Base-by-base conservation (phyloP, 2,113 vertebrate genomes). In the Ictidomys tridecemlineatus region DNA sequence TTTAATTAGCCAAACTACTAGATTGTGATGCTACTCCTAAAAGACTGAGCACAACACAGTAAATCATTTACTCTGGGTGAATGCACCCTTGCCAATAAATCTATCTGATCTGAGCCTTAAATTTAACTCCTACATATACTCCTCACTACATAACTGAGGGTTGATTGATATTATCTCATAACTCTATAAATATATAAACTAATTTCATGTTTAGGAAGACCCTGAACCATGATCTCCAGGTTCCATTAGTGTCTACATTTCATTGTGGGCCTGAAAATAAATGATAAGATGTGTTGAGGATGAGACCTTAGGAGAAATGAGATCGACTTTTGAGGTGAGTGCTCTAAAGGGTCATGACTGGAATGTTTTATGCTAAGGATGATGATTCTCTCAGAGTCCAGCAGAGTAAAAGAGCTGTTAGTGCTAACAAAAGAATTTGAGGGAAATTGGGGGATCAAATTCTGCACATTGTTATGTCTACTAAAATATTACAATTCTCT, bases 291-390 rank as follows among this genome's bases (percentile, higher is more conserved):
- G 4, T 53, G 26, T 77, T n/a, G 7, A 24, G 51, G 24, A 79
- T 79, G 53, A 20, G 14, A 79, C 42, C n/a, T 78, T 42, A 72
- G 32, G 28, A 12, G 8, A 79, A 90, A 80, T 12, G n/a, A 39
- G 24, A 51, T 45, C 4, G 24, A 14, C 34, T 53, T 53, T 13
- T 10, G 14, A 69, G 10, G 20, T 53, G 65, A 65, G 51, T 74
- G 30, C 2, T 30, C 45, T 3, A 5, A 1, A 42, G 14, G 2
- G 0, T 30, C 34, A 13, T 51, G 2, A 63, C 4, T 13, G 10
- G 80, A 39, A 79, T 10, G 22, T 87, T 83, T 20, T 24, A 5
- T 58, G 80, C 22, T 84, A 20, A 28, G 7, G 56, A 56, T 9
- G 26, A 51, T 69, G 56, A 22, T 34, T 53, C 26, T 58, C 4